phyloP scores from a whole-genome alignment of 2,797 vertebrate species.

The Lagocephalus sceleratus region DNA sequence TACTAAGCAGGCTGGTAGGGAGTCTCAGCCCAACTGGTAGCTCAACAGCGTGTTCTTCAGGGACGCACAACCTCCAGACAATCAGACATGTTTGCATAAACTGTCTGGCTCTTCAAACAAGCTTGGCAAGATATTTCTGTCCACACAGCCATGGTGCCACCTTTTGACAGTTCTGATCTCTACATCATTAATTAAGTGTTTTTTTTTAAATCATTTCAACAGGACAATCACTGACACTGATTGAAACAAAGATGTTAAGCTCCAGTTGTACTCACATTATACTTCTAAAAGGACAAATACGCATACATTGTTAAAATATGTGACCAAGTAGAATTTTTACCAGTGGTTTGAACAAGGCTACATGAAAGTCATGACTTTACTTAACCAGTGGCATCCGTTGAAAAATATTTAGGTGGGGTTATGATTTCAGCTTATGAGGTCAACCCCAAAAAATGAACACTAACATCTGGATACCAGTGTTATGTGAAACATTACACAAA shows the following conservation, averaged over 20 bases:
- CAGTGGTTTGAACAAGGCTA: too few species aligned
- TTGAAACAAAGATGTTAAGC: conserved; percentile 1
- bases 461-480: too few species aligned
- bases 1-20: conserved; percentile 66
- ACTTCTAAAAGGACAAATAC: too few species aligned
- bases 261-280: not conserved
- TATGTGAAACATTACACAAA: too few species aligned
- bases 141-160: conserved; percentile 47
- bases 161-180: conserved; percentile 43
- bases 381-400: too few species aligned
- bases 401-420: too few species aligned
- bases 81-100: conserved; percentile 62
- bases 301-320: too few species aligned
- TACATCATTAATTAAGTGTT: conserved; percentile 50
- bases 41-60: conserved; percentile 66
- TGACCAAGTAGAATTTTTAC: too few species aligned
- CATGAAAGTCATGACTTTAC: too few species aligned
- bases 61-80: conserved; percentile 46
- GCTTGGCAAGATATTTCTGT: conserved; percentile 45
- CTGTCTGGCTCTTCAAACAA: conserved; percentile 32
- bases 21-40: conserved; percentile 45
- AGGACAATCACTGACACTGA: conserved; percentile 14
- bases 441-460: too few species aligned
- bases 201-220: conserved; percentile 37
- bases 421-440: too few species aligned